Base-by-base conservation (phyloP, 2,888 invertebrate genomes). In the Erpobdella octoculata region DNA sequence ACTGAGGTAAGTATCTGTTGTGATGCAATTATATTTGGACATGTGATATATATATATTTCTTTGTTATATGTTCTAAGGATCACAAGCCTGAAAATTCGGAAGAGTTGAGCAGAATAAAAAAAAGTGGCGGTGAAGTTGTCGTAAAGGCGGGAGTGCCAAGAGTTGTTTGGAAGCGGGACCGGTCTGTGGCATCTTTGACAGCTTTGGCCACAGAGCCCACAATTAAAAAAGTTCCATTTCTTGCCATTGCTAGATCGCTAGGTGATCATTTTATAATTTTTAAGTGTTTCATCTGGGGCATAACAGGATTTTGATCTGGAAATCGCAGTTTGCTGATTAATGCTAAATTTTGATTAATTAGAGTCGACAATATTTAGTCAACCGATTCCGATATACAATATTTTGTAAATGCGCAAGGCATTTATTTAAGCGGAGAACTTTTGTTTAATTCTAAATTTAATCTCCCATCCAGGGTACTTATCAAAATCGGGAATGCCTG, bases 101-200 rank as follows among this genome's bases (percentile, higher is more conserved):
- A 87, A 6, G 96, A 97, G 85, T 89, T 89, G 83, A 86, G 87
- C 36, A 86, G 96, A 61, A 97, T 97, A 76, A 88, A 85, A 76
- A 79, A 81, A 58, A 81, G 82, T 75, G 85, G 85, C 8, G 83
- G 86, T 37, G 78, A 82, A 76, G 86, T 91, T 65, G 85, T 89
- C 81, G 83, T 85, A 66, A 89, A 89, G 81, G 86, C 88, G 73
- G 96, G 96, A 0, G 94, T 97, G 0, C 92, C 93, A 0, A 86
- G 97, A 58, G 96, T 98, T 0, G 96, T 98, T 0, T 97, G 97
- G 97, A 93, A 93, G 83, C 87, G 97, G 78, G 94, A 95, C 8
- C 79, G 79, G 67, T n/a, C 37, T 6, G 6, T 58, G 4, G n/a
- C 31, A 1, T 46, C 35, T 1, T 73, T 76, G 35, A 77, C 77